phyloP scores from a whole-genome alignment of 2,888 invertebrate species.

The Drosophila algonquin region DNA sequence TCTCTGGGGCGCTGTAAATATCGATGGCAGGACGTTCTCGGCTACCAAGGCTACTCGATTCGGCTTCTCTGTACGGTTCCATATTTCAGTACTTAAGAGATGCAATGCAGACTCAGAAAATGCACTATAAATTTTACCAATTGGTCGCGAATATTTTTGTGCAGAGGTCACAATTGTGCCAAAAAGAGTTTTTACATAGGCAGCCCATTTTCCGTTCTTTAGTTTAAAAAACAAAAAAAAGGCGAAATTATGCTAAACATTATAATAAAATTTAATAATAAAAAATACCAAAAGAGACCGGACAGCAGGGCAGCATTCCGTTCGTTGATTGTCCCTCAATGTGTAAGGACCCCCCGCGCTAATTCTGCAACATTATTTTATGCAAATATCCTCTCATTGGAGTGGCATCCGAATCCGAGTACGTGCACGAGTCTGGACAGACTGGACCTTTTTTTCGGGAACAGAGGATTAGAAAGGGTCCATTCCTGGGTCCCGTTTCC shows the following conservation, averaged over 20 bases:
- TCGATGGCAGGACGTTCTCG: neutral
- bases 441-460: slow-evolving; percentile 14
- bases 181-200: neutral
- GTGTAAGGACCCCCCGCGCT: slow-evolving; percentile 25
- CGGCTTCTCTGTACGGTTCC: neutral
- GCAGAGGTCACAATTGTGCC: neutral
- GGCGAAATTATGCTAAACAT: slow-evolving; percentile 74
- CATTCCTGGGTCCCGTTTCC: neutral
- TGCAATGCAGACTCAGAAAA: neutral
- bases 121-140: neutral
- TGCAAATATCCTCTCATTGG: slow-evolving; percentile 55
- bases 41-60: slow-evolving; percentile 13
- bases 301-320: slow-evolving; percentile 17
- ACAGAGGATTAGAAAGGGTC: slow-evolving; percentile 44
- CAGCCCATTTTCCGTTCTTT: slow-evolving; percentile 1
- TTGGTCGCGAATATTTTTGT: neutral
- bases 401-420: slow-evolving; percentile 31
- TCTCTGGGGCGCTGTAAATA: slow-evolving; percentile 38
- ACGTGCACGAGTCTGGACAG: slow-evolving; percentile 16
- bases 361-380: slow-evolving; percentile 64
- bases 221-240: neutral
- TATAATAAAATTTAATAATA: slow-evolving; percentile 75
- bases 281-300: slow-evolving; percentile 49
- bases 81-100: slow-evolving; percentile 4
- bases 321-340: slow-evolving; percentile 45